These are phyloP conservation scores for Choloepus didactylus DNA, from an alignment of 2,797 vertebrate species.

Conservation along the genomic window DNA sequence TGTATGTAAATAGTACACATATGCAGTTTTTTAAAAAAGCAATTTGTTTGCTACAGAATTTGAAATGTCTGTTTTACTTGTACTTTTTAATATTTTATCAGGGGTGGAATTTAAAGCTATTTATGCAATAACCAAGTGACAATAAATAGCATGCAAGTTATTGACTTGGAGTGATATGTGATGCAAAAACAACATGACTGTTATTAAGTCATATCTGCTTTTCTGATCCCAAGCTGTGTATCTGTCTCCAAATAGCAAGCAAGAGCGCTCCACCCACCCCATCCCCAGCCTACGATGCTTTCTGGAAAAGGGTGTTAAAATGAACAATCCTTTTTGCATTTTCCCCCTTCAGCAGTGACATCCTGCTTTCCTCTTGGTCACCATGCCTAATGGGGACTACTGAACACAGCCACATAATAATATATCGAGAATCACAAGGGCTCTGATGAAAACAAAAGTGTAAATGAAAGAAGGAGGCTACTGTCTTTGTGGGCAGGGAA, in stretches of 20 bases:
- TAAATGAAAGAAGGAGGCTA: background rate
- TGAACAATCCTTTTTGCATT: background rate
- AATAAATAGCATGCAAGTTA: conserved; percentile 5
- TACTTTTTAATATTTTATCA: conserved; percentile 22
- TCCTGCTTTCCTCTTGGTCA: background rate
- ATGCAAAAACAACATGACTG: background rate
- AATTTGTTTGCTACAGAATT: conserved; percentile 39
- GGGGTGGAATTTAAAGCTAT: conserved; percentile 24
- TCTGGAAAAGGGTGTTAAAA: background rate
- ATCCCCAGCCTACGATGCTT: background rate
- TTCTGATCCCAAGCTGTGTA: background rate
- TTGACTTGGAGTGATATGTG: background rate
- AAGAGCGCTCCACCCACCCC: background rate
- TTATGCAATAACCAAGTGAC: background rate
- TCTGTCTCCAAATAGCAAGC: conserved; percentile 23
- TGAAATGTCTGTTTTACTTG: conserved; percentile 15
- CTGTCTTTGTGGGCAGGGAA: background rate
- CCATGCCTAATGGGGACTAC: background rate
- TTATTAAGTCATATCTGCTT: background rate
- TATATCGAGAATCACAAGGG: background rate
- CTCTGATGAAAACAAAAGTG: conserved; percentile 36
- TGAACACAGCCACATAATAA: background rate
- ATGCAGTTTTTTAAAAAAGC: conserved; percentile 19
- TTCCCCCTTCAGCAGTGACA: background rate
- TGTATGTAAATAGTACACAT: conserved; percentile 27